Evolutionary conservation across 2,113 vertebrate genomes (phyloP), one percentile per base, ranked within the genome.

Genomic region (Thamnaconus septentrionalis): DNA sequence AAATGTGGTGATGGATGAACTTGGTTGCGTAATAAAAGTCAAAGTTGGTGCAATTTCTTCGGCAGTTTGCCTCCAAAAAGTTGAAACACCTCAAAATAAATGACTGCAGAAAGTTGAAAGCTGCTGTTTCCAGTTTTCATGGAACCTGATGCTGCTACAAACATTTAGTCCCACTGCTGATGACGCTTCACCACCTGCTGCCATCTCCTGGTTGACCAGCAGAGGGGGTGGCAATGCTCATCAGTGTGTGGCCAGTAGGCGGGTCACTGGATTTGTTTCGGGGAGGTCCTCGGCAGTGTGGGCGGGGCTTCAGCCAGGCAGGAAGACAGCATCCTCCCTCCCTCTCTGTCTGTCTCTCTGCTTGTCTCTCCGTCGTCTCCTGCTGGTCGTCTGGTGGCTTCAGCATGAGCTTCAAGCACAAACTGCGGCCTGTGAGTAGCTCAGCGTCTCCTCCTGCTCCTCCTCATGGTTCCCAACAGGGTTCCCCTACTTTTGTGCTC

Each of bases 391-490:
- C 18, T 75, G 71, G 49, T 73, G 70, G 54, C 69, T 61, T 71
- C 87, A 85, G 56, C 85, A 92, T 91, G 92, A 94, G 90, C 87
- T 78, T 92, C 81, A 73, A 66, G 78, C 82, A 88, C 60, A 86
- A 82, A 88, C 91, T 93, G 48, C 90, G 91, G 77, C 91, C 89
- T 12, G 89, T 93, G 85, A 93, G 93, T 89, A 81, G 18, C 59
- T 61, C 66, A 9, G 48, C 59, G 61, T 0, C 41, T 59, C 54
- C 62, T 75, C 49, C 18, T 39, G 41, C 41, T 59, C 61, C 1
- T 58, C 54, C 48, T 49, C n/a, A 11, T n/a, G n/a, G n/a, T n/a
- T n/a, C n/a, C n/a, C n/a, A n/a, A n/a, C n/a, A 49, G 4, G 1
- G 9, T 11, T 11, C 2, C 47, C 45, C 47, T 9, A 8, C 46